Evolutionary conservation across 2,888 invertebrate species (phyloP), one percentile per base, ranked within the genome.

Genomic region (Alsophila aescularia): DNA sequence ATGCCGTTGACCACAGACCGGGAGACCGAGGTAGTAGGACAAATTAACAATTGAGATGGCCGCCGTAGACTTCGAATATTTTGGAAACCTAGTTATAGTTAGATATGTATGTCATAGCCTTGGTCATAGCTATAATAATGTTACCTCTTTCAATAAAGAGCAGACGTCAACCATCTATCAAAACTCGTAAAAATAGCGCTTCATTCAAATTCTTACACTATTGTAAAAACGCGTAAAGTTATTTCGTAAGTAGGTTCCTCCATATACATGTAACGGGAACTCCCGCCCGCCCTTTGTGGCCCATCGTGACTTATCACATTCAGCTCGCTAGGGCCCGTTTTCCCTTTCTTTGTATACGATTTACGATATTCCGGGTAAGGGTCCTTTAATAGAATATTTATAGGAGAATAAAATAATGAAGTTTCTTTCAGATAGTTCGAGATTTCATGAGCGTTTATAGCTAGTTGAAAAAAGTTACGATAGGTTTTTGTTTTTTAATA

Each of bases 291-390:
- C 71, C 63, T 75, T 70, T 68, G 70, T 67, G 57, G 51, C 54
- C 60, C 64, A 61, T 57, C 76, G 78, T 81, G 82, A 81, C 81
- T 83, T 81, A 81, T 83, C 81, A 73, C 76, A 62, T 77, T 80
- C 66, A 66, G 62, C 73, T 60, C 62, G 59, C 67, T 61, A 63
- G 64, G 64, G 60, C 72, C 70, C 66, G 66, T 70, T 73, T 75
- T 72, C 69, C 68, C 61, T 77, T 75, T 74, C 75, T 76, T 78
- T 73, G 72, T 72, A 62, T 66, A 70, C 71, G 67, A 75, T 78
- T 79, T 78, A 76, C 69, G 73, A 77, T 69, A 68, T 66, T 64
- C 62, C 56, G 50, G 42, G 57, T 57, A 62, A 58, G 66, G 51
- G 66, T 57, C 63, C 71, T 77, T 71, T 70, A 70, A 76, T 76